A percentile compares a stretch with the other conserved stretches of the same genome.
phyloP scores from a whole-genome alignment of 2,888 invertebrate species.

The Drosophila setosimentum region DNA sequence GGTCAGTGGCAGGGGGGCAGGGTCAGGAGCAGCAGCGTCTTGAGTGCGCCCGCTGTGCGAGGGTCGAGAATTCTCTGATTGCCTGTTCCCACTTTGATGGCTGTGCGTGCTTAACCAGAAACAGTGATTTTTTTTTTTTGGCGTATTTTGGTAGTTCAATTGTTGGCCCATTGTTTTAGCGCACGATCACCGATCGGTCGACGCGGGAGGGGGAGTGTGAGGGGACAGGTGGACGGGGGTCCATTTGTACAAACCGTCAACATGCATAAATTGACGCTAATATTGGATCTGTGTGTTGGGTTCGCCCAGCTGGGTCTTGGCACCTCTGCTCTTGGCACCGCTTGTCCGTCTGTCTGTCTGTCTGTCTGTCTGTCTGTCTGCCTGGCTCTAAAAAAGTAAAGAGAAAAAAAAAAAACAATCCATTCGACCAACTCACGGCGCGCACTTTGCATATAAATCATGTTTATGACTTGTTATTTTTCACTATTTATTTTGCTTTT shows the following conservation, averaged over 20 bases:
- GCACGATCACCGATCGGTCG: constrained; percentile 40
- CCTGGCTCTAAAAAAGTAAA: background rate
- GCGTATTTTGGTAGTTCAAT: constrained; percentile 81
- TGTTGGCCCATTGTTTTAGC: constrained; percentile 72
- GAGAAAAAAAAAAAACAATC: constrained; percentile 3
- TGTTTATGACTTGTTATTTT: constrained; percentile 81
- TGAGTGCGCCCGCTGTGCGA: constrained; percentile 63
- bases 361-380: background rate
- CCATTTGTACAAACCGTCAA: constrained; percentile 71
- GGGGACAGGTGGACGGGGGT: too few species aligned
- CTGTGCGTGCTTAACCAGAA: constrained; percentile 74
- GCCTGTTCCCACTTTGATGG: constrained; percentile 9
- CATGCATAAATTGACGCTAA: constrained; percentile 80
- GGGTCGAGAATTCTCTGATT: constrained; percentile 45
- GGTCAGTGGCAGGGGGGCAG: background rate
- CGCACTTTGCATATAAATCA: constrained; percentile 81
- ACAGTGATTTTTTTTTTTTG: constrained; percentile 48
- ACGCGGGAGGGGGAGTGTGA: too few species aligned
- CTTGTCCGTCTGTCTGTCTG: background rate
- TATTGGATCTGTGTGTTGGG: constrained; percentile 43
- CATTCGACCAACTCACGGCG: constrained; percentile 46
- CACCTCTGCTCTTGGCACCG: constrained; percentile 22
- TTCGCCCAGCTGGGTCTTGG: constrained; percentile 46
- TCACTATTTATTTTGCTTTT: constrained; percentile 77
- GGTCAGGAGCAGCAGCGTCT: background rate